phyloP scores from a whole-genome alignment of 2,797 vertebrate genomes.

The Danio albolineatus region DNA sequence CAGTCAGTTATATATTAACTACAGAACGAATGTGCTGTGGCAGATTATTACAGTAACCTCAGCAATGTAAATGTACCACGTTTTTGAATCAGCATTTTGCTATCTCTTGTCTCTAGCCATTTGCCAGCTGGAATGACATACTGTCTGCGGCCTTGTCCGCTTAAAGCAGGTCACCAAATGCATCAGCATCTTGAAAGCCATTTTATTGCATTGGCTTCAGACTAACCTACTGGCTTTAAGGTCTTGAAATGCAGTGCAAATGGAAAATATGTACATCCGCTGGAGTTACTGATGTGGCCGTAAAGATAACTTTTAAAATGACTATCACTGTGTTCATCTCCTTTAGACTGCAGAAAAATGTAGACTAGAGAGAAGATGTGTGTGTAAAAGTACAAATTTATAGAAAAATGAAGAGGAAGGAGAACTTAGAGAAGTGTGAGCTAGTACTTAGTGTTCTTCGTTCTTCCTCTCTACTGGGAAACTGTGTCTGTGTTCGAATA shows the following conservation, averaged over 20 bases:
- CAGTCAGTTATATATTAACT: conserved; percentile 70
- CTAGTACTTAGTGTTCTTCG: conserved; percentile 54
- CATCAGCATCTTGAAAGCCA: conserved; percentile 28
- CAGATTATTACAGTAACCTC: conserved; percentile 49
- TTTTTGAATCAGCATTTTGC: conserved; percentile 61
- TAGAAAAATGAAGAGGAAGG: conserved; percentile 11
- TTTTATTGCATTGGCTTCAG: conserved; percentile 31
- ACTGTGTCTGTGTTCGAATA: conserved; percentile 25
- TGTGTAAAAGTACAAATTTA: neutral
- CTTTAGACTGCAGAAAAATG: neutral
- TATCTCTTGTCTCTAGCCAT: conserved; percentile 54
- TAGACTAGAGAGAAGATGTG: neutral
- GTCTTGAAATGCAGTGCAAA: conserved; percentile 24
- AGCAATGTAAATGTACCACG: conserved; percentile 44
- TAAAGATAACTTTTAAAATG: conserved; percentile 8
- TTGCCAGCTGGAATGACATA: conserved; percentile 54
- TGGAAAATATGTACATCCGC: conserved; percentile 9
- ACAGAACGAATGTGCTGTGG: conserved; percentile 13
- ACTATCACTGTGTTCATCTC: neutral
- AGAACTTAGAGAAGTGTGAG: neutral
- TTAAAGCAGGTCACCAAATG: conserved; percentile 39
- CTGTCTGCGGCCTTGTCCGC: conserved; percentile 54
- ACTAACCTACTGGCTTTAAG: conserved; percentile 12
- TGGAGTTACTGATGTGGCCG: neutral
- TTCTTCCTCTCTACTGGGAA: conserved; percentile 59